Evolutionary conservation across 2,113 vertebrate species (phyloP), one percentile per base, ranked within the genome.

Genomic region (Paraplagusia blochii): DNA sequence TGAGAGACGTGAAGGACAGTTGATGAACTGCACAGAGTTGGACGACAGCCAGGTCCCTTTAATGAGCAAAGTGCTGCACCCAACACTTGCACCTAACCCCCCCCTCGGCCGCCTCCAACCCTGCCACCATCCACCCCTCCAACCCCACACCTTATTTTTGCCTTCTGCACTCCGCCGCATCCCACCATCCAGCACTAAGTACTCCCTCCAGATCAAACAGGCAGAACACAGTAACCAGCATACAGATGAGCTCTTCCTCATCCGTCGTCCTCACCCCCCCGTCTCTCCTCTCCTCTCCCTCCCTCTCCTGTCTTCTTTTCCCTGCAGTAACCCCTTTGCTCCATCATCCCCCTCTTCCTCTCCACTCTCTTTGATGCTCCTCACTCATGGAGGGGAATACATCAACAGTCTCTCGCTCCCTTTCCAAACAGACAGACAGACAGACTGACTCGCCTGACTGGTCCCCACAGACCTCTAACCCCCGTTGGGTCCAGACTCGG

Each of bases 151-250:
- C 72, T 70, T 82, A 75, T 80, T 85, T 81, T 83, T 81, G 76
- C 76, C 65, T 69, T 61, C 69, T 59, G 38, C 59, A 52, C 74
- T 72, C 77, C 77, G 77, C 80, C 64, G 68, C 82, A 78, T 77
- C 77, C 76, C 66, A 59, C 74, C 80, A 82, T 81, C 76, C 78
- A 60, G 71, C 85, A 69, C 74, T 83, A 84, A 80, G 80, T 79
- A 79, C 83, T 84, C 81, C 80, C 85, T 76, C 76, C 76, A 81
- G 84, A 86, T 88, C 86, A 86, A 86, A 85, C 79, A 80, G 81
- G 85, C 76, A 52, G 81, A 72, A 67, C 83, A 66, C 75, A 81
- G 78, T 80, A 85, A 86, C 79, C 79, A 74, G 87, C 85, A 89
- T 89, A 89, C 82, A 84, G 83, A 90, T 87, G 86, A 88, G 80